These are phyloP conservation scores for Drosophila picticornis DNA, from an alignment of 2,888 invertebrate species.

Conservation along the genomic window DNA sequence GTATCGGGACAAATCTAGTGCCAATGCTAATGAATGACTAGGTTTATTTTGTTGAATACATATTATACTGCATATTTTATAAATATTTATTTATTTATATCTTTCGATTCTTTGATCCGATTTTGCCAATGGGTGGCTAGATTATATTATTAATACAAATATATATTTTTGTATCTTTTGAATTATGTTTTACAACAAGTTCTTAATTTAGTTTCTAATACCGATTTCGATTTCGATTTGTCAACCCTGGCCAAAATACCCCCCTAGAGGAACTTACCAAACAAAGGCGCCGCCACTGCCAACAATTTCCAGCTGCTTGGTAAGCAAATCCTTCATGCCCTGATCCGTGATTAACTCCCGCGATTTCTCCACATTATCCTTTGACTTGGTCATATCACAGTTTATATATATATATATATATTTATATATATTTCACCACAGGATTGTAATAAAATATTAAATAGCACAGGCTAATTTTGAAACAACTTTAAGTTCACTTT, in stretches of 20 bases:
- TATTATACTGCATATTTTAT: not conserved
- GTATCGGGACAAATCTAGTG: not conserved
- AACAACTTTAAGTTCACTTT: not conserved
- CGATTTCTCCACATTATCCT: constrained; percentile 70
- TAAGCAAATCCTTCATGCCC: constrained; percentile 83
- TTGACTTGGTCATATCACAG: constrained; percentile 67
- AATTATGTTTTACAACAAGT: no score
- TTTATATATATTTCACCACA: not conserved
- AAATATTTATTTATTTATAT: not conserved
- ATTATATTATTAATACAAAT: no score
- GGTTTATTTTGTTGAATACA: not conserved
- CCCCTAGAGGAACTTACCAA: constrained; percentile 71
- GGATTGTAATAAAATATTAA: not conserved
- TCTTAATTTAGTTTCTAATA: no score
- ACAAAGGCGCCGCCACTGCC: constrained; percentile 84
- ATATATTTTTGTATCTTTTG: not conserved
- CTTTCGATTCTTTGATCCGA: not conserved
- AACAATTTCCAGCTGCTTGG: constrained; percentile 82
- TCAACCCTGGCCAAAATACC: not conserved
- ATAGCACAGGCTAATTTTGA: not conserved
- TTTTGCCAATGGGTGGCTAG: no score
- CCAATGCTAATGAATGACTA: not conserved
- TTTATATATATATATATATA: not conserved
- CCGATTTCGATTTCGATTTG: not conserved
- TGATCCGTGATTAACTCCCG: constrained; percentile 81